Evolutionary conservation across 2,113 vertebrate genomes (phyloP), one percentile per base, ranked within the genome.

Genomic region (Phaethon lepturus): DNA sequence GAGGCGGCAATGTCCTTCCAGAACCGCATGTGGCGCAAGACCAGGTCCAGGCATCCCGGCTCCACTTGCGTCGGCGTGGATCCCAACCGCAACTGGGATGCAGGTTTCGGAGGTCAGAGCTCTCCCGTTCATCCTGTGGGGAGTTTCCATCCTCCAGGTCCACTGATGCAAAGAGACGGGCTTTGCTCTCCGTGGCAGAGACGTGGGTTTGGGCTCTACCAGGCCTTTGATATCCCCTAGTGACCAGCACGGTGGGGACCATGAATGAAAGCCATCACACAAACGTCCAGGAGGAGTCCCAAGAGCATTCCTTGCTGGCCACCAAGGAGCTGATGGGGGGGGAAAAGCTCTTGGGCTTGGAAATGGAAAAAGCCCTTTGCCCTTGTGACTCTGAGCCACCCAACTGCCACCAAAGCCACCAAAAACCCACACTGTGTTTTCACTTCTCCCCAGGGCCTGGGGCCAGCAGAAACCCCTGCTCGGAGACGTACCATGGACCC

Each of bases 11-110:
- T 62, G 80, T 42, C 47, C 29, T 91, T 89, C 38, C 97, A 99
- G 99, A 94, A 99, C 52, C 99, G 99, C 33, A 16, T 99, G 99
- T 99, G 99, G 99, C 99, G 99, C 76, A 99, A 99, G 97, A 99
- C 99, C 74, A 98, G 99, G 28, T 99, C 99, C 33, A 40, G 1
- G 45, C 88, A 45, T 4, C 2, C 96, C 0, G 98, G 98, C 7
- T 98, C 98, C 2, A 0, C 1, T 4, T 99, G 99, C 9, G 26
- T 98, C 1, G 99, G 99, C 2, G 98, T 98, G 16, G 99, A 99
- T 53, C 98, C 99, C 95, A 99, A 99, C 98, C 98, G 99, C 97
- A 99, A 99, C 98, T 99, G 99, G 99, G 98, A 99, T 0, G 98
- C 98, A 11, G 99, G 97, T 19, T 99, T 99, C 83, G 99, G 98